Conservation (phyloP, 2,888 invertebrate genomes). For the Sericinus montela region DNA sequence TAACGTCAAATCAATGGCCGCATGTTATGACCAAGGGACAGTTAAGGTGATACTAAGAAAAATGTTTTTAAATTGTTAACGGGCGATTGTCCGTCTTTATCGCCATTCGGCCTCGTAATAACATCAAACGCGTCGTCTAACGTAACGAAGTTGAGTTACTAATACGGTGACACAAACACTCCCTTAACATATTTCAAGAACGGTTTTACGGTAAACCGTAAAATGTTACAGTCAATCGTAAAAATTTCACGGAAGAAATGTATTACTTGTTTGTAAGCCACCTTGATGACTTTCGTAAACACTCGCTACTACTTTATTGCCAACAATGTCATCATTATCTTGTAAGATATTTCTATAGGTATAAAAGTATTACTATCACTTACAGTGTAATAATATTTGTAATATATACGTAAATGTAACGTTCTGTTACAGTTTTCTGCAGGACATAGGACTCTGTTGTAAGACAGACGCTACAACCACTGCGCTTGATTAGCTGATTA, state of each 20-base stretch:
- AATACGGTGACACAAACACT: conserved; percentile 50
- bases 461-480: no score
- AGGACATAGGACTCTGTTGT: no score
- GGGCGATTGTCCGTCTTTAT: background rate
- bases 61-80: background rate
- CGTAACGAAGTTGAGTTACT: conserved; percentile 44
- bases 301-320: conserved; percentile 18
- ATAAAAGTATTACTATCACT: no score
- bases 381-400: no score
- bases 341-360: no score
- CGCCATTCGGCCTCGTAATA: conserved; percentile 35
- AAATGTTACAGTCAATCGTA: conserved; percentile 59
- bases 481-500: no score
- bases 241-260: conserved; percentile 47
- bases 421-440: no score
- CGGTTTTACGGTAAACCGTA: conserved; percentile 55
- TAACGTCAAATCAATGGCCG: no score
- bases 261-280: conserved; percentile 20
- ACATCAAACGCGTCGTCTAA: conserved; percentile 31
- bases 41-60: no score
- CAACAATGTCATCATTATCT: background rate
- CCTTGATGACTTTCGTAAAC: conserved; percentile 8
- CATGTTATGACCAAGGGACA: no score
- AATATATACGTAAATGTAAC: no score
- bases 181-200: conserved; percentile 52